phyloP scores from a whole-genome alignment of 2,888 invertebrate species.

The Celastrina argiolus region DNA sequence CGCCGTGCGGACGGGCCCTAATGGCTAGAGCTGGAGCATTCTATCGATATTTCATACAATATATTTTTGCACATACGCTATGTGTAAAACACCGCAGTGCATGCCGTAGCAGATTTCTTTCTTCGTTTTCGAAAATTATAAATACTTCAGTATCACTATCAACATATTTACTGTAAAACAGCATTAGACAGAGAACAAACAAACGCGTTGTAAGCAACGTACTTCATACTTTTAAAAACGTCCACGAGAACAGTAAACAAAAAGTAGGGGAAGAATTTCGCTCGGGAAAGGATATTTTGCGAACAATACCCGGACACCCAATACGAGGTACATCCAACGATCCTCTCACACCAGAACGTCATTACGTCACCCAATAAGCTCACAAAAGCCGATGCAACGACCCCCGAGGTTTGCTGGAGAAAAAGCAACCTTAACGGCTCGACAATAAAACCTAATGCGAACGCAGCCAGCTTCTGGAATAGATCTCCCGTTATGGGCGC shows the following conservation, averaged over 20 bases:
- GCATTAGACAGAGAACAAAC: no score
- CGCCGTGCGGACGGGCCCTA: constrained; percentile 23
- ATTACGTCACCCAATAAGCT: constrained; percentile 46
- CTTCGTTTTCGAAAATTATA: no score
- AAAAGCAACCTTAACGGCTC: constrained; percentile 37
- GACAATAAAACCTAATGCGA: constrained; percentile 35
- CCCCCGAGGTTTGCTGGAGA: constrained; percentile 26
- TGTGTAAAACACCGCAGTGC: neutral
- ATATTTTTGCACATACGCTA: neutral
- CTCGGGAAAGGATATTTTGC: constrained; percentile 8
- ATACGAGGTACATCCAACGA: constrained; percentile 35
- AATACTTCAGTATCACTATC: no score
- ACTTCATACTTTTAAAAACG: neutral
- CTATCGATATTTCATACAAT: neutral
- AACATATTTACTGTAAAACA: no score
- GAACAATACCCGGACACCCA: constrained; percentile 32
- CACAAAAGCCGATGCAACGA: constrained; percentile 39
- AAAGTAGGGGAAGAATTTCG: constrained; percentile 17
- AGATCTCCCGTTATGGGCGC: constrained; percentile 48
- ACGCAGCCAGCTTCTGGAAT: constrained; percentile 31
- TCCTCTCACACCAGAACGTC: constrained; percentile 37
- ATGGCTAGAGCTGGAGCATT: constrained; percentile 28
- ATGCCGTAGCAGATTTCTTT: neutral
- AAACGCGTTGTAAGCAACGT: no score
- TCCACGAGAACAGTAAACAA: neutral